Evolutionary conservation across 2,113 vertebrate genomes (phyloP), one percentile per base, ranked within the genome.

Genomic region (Coptodon bakossiorum): DNA sequence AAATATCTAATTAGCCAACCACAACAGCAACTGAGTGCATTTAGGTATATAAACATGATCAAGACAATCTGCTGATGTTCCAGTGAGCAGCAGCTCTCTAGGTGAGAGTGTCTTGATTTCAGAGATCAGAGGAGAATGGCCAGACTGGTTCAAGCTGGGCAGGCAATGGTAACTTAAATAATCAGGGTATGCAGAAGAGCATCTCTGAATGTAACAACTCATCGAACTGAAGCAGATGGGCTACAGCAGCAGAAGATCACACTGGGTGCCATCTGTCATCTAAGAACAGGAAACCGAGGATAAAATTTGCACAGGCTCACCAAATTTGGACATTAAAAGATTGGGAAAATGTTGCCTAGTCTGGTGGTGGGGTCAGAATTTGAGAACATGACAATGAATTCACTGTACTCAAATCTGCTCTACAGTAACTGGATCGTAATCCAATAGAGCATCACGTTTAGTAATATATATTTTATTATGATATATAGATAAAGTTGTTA

Each of bases 371-470:
- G 5, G 48, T 50, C 48, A 50, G 53, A 13, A 63, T 34, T 34
- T 63, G 5, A 63, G 61, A 66, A 66, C 17, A 66, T 36, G 61
- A n/a, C 31, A 36, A 36, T 12, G 17, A 66, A n/a, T 36, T n/a
- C 6, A 12, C 0, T 63, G 59, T 36, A 36, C 31, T 66, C 61
- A 66, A 12, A 66, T 12, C 0, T 36, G 17, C 31, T 19, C 29
- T 17, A 19, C 29, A 66, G 17, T 66, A 0, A 66, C 31, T n/a
- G 10, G 9, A 66, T 66, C 3, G 6, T 0, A 36, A 36, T 36
- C 61, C 61, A 66, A 2, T 66, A 36, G 10, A 66, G 10, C 61
- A 66, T n/a, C 61, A 66, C 6, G 10, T 66, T 36, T 7, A 66
- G 17, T 66, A 66, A 66, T 66, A 66, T 36, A n/a, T n/a, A 66